Conservation (phyloP, 2,797 vertebrate species). For the Delichon dasypus region DNA sequence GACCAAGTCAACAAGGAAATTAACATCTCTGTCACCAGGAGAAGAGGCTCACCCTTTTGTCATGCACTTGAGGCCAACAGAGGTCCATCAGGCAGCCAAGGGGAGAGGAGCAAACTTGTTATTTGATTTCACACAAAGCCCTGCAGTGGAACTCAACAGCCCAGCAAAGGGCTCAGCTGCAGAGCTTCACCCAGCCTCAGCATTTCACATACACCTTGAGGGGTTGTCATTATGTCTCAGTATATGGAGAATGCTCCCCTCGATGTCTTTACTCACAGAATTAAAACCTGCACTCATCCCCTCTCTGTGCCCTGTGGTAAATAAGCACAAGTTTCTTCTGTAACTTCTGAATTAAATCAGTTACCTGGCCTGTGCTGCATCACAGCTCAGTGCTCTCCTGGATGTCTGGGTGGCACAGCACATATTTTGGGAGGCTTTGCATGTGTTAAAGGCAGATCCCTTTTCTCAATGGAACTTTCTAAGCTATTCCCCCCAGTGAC, state of each 20-base stretch:
- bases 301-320: neutral
- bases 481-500: conserved; percentile 65
- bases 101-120: neutral
- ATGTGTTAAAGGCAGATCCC: conserved; percentile 53
- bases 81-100: neutral
- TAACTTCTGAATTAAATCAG: conserved; percentile 37
- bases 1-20: neutral
- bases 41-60: neutral
- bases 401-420: neutral
- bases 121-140: accelerated
- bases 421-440: conserved; percentile 23
- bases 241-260: neutral
- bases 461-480: conserved; percentile 73
- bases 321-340: conserved; percentile 46
- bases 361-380: neutral
- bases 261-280: conserved; percentile 32
- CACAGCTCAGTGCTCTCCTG: neutral
- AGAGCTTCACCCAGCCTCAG: neutral
- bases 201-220: neutral
- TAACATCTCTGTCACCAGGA: neutral
- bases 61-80: neutral
- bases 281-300: too few relatives aligned
- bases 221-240: neutral
- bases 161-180: neutral
- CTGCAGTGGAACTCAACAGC: neutral